Percentiles rank a stretch among this genome's conserved stretches.
These are phyloP conservation scores for Harmothoe impar DNA, from an alignment of 2,888 invertebrate genomes.

Conservation along the genomic window DNA sequence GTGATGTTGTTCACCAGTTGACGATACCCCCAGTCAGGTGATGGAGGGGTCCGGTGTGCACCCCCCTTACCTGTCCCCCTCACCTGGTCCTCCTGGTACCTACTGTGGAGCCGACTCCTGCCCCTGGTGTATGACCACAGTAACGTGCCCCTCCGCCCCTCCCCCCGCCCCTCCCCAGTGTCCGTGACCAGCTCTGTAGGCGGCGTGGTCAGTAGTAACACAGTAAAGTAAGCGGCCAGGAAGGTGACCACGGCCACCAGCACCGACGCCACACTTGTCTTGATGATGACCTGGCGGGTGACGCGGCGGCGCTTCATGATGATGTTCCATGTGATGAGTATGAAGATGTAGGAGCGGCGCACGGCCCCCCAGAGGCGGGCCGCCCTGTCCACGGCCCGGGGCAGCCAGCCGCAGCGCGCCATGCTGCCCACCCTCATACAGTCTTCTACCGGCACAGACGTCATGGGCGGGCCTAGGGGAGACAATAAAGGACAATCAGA, in stretches of 20 bases:
- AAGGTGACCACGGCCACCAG: slow-evolving; percentile 45
- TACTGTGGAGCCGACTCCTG: slow-evolving; percentile 32
- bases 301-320: slow-evolving; percentile 41
- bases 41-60: not conserved
- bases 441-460: not conserved
- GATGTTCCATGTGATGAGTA: slow-evolving; percentile 47
- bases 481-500: not conserved
- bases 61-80: not conserved
- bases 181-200: not conserved
- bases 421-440: not conserved
- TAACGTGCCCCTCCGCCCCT: not conserved
- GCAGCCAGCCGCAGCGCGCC: not conserved
- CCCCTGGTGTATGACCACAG: not conserved
- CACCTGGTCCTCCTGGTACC: not conserved
- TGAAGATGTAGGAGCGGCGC: slow-evolving; percentile 36
- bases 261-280: slow-evolving; percentile 40
- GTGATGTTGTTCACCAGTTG: slow-evolving; percentile 9
- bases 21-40: slow-evolving; percentile 10
- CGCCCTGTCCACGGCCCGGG: not conserved
- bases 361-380: not conserved
- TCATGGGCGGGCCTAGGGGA: not conserved
- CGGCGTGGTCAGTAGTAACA: not conserved
- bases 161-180: too few relatives aligned
- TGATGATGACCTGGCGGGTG: slow-evolving; percentile 40
- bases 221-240: slow-evolving; percentile 8